Percentiles rank a stretch among this genome's conserved stretches.
phyloP scores from a whole-genome alignment of 2,888 invertebrate genomes.

The Geotrupes spiniger region DNA sequence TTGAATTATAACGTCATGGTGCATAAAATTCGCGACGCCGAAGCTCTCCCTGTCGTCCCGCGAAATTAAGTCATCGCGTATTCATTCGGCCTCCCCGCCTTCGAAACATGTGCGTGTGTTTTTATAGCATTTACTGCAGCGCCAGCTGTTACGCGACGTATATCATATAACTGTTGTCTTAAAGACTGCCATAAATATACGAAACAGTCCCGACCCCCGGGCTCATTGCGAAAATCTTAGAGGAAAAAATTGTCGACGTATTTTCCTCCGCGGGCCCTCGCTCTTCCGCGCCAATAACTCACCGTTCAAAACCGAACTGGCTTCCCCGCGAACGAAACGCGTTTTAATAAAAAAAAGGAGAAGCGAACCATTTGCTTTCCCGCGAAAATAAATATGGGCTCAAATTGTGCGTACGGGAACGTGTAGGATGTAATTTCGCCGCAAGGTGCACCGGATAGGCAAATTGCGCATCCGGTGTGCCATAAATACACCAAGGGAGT shows the following conservation, averaged over 20 bases:
- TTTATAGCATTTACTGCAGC: slow-evolving; percentile 37
- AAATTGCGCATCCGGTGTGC: slow-evolving; percentile 32
- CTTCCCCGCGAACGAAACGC: slow-evolving; percentile 30
- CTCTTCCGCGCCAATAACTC: slow-evolving; percentile 11
- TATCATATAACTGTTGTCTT: slow-evolving; percentile 40
- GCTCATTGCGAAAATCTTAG: slow-evolving; percentile 14
- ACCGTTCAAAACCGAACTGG: slow-evolving; percentile 25
- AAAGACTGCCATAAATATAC: slow-evolving; percentile 36
- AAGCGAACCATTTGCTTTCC: slow-evolving; percentile 33
- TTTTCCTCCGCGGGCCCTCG: slow-evolving; percentile 20
- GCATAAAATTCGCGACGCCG: background rate
- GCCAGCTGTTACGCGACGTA: slow-evolving; percentile 40
- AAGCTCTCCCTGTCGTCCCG: background rate
- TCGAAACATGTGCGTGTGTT: slow-evolving; percentile 36
- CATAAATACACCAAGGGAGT: too few species aligned
- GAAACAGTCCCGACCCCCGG: slow-evolving; percentile 22
- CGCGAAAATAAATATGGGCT: slow-evolving; percentile 41
- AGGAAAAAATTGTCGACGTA: slow-evolving; percentile 30
- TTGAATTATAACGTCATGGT: slow-evolving; percentile 1
- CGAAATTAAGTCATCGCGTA: slow-evolving; percentile 21
- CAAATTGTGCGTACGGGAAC: slow-evolving; percentile 43
- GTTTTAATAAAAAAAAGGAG: slow-evolving; percentile 39
- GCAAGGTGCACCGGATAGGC: slow-evolving; percentile 29
- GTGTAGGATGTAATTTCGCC: slow-evolving; percentile 39
- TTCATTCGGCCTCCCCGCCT: slow-evolving; percentile 21